These are phyloP conservation scores for Sebastes steindachneri DNA, from an alignment of 2,797 vertebrate species.

Conservation along the genomic window DNA sequence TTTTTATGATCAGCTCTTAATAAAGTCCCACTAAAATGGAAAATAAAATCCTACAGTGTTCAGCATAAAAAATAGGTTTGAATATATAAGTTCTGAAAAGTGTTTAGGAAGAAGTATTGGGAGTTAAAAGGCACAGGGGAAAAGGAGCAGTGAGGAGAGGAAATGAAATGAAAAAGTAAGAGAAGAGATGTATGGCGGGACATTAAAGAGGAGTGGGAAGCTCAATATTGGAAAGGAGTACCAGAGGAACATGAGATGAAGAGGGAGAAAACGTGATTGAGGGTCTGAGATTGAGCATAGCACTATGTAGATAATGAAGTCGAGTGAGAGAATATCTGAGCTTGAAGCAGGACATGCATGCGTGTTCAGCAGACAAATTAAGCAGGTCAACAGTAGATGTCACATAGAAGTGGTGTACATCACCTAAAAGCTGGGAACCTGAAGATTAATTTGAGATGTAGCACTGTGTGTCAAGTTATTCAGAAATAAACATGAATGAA, in stretches of 20 bases:
- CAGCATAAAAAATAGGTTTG: background rate
- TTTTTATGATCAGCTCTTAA: constrained; percentile 18
- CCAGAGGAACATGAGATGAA: constrained; percentile 8
- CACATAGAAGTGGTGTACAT: no score
- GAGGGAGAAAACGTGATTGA: constrained; percentile 14
- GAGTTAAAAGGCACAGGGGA: constrained; percentile 8
- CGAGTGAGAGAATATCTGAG: background rate
- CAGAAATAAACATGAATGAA: no score
- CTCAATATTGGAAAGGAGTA: constrained; percentile 1
- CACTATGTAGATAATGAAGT: background rate
- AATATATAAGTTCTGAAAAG: constrained; percentile 15
- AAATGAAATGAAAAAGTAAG: background rate
- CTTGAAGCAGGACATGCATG: background rate
- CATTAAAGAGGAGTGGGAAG: constrained; percentile 17
- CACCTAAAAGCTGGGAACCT: no score
- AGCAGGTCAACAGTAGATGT: no score
- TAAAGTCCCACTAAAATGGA: background rate
- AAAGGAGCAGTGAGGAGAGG: constrained; percentile 14
- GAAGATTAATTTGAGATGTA: no score
- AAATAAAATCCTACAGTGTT: background rate
- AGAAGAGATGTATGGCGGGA: background rate
- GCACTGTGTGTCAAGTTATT: no score
- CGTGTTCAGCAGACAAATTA: background rate
- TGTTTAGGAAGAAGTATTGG: background rate
- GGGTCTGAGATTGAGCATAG: constrained; percentile 2